Percentiles rank a stretch among this genome's conserved stretches.
These are phyloP conservation scores for Cyclopterus lumpus DNA, from an alignment of 2,797 vertebrate genomes.

Conservation along the genomic window DNA sequence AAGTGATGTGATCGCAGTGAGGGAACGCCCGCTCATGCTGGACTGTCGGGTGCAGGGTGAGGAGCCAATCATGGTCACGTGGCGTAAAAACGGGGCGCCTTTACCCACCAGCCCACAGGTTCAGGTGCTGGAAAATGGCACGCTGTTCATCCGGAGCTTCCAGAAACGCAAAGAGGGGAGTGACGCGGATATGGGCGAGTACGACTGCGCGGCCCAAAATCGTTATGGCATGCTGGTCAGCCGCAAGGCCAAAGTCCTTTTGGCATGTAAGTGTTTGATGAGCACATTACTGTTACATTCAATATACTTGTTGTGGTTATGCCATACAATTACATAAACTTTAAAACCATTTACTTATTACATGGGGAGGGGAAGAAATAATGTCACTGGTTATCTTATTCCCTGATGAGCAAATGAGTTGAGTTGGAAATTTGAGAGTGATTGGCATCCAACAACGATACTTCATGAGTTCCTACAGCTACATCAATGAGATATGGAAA, in stretches of 20 bases:
- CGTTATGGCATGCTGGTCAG: slow-evolving; percentile 82
- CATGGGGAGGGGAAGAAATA: not conserved
- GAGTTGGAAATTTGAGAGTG: not conserved
- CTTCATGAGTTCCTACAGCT: not conserved
- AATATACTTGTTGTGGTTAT: not conserved
- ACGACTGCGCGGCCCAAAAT: slow-evolving; percentile 82
- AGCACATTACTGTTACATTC: not conserved
- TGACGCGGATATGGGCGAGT: slow-evolving; percentile 75
- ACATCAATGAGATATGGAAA: not conserved
- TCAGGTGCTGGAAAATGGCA: slow-evolving; percentile 76
- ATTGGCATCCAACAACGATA: not conserved
- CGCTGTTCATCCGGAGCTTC: slow-evolving; percentile 77
- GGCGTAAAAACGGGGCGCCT: slow-evolving; percentile 76
- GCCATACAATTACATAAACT: not conserved
- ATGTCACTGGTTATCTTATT: not conserved
- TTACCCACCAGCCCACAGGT: slow-evolving; percentile 60
- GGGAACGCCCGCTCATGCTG: slow-evolving; percentile 76
- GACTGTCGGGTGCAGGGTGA: slow-evolving; percentile 82
- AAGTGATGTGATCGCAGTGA: slow-evolving; percentile 80
- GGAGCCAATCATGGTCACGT: slow-evolving; percentile 75
- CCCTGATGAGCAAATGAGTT: not conserved
- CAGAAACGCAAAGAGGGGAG: slow-evolving; percentile 73
- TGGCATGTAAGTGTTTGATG: slow-evolving; percentile 80
- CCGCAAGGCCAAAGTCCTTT: slow-evolving; percentile 77
- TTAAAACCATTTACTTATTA: not conserved